Evolutionary conservation across 2,797 vertebrate species (phyloP).

Genomic region (Kryptolebias ocellatus): DNA sequence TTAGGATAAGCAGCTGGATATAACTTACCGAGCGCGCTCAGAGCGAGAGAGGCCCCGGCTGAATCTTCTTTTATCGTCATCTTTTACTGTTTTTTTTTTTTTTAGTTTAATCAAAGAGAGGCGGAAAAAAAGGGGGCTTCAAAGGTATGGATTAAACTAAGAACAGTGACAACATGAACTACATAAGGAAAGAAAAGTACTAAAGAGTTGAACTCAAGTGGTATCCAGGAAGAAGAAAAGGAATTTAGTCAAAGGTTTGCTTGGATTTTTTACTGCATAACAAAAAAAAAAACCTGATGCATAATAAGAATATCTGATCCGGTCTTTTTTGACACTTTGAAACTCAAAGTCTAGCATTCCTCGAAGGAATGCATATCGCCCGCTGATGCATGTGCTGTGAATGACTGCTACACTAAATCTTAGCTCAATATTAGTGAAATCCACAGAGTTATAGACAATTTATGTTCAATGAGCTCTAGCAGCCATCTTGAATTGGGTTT

Average conservation of each 20-base stretch:
- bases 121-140: conserved; percentile 30
- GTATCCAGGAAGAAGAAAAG: conserved; percentile 5
- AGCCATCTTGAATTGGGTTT: too few relatives aligned
- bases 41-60: conserved; percentile 31
- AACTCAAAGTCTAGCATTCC: not conserved
- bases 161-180: conserved; percentile 39
- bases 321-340: not conserved
- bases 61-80: conserved; percentile 66
- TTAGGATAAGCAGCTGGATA: conserved; percentile 60
- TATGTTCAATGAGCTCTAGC: too few relatives aligned
- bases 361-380: too few relatives aligned
- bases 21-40: conserved; percentile 38
- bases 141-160: conserved; percentile 34
- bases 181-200: conserved; percentile 18
- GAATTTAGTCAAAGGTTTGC: conserved; percentile 9
- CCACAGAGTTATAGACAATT: too few relatives aligned
- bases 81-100: conserved; percentile 35
- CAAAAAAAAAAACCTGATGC: conserved; percentile 3
- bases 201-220: conserved; percentile 11
- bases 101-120: conserved; percentile 44
- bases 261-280: conserved; percentile 14
- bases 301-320: not conserved
- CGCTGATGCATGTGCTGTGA: too few relatives aligned
- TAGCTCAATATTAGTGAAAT: too few relatives aligned
- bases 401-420: too few relatives aligned